Percentiles rank a stretch among this genome's conserved stretches.
Conservation (phyloP, 2,888 invertebrate species). For the Leucophora obtusa region DNA sequence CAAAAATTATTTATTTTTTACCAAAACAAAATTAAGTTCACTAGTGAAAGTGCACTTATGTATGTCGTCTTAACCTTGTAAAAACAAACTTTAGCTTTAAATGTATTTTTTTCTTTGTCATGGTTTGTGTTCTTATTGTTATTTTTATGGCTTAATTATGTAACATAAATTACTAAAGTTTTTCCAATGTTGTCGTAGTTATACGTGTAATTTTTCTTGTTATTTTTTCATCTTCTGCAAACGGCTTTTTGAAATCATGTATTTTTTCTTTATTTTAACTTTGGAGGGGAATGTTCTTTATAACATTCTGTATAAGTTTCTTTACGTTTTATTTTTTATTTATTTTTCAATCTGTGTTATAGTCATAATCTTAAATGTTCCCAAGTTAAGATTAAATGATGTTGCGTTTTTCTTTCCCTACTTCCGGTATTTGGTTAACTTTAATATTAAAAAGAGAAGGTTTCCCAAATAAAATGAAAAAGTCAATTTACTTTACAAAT, state of each 20-base stretch:
- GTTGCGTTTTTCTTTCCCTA: constrained; percentile 63
- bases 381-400: constrained; percentile 70
- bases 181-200: constrained; percentile 67
- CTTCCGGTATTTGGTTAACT: constrained; percentile 49
- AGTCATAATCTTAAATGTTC: constrained; percentile 68
- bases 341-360: constrained; percentile 71
- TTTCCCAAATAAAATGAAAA: background rate
- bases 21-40: too few relatives aligned
- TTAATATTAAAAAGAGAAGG: background rate
- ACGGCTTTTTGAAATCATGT: constrained; percentile 29
- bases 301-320: background rate
- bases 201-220: constrained; percentile 59
- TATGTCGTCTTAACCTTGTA: background rate
- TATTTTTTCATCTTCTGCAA: constrained; percentile 55
- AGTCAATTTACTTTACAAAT: too few relatives aligned
- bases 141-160: constrained; percentile 73
- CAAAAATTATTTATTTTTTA: too few relatives aligned
- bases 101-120: background rate
- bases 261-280: constrained; percentile 15
- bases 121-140: constrained; percentile 34
- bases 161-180: constrained; percentile 75
- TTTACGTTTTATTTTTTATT: constrained; percentile 59
- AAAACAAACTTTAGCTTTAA: background rate
- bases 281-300: constrained; percentile 29
- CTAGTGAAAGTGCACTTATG: background rate